A percentile compares a stretch with the other conserved stretches of the same genome.
These are phyloP conservation scores for Trissoscelio sp. DNA, from an alignment of 2,888 invertebrate species.

Conservation along the genomic window DNA sequence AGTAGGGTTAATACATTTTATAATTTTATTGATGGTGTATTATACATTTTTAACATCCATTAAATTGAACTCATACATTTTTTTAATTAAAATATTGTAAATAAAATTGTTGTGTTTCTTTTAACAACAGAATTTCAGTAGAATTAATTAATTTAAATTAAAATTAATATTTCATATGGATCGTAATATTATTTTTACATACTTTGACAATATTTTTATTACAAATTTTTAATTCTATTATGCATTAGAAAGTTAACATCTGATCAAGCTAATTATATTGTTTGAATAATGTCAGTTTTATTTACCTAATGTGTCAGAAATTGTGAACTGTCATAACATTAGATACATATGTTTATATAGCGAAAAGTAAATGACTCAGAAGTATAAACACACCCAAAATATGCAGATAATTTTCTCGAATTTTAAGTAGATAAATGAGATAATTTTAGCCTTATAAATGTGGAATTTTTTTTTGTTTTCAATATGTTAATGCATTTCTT, in stretches of 20 bases:
- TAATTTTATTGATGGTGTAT: neutral
- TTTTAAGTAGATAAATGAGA: no score
- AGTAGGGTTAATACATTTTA: no score
- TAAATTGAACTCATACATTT: no score
- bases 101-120: no score
- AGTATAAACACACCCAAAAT: neutral
- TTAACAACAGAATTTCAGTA: no score
- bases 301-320: constrained; percentile 31
- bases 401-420: neutral
- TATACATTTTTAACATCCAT: no score
- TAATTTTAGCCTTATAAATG: no score
- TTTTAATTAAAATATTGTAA: no score
- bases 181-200: no score
- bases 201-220: no score
- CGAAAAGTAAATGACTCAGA: constrained; percentile 9
- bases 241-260: constrained; percentile 20
- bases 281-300: constrained; percentile 27
- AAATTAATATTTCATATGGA: no score
- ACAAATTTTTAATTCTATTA: constrained; percentile 15
- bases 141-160: no score
- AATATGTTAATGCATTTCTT: neutral
- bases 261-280: constrained; percentile 30
- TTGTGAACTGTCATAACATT: constrained; percentile 38
- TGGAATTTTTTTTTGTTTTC: neutral
- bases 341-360: constrained; percentile 37